Percentiles rank a stretch among this genome's conserved stretches.
phyloP scores from a whole-genome alignment of 2,888 invertebrate species.

The Aporophyla lueneburgensis region DNA sequence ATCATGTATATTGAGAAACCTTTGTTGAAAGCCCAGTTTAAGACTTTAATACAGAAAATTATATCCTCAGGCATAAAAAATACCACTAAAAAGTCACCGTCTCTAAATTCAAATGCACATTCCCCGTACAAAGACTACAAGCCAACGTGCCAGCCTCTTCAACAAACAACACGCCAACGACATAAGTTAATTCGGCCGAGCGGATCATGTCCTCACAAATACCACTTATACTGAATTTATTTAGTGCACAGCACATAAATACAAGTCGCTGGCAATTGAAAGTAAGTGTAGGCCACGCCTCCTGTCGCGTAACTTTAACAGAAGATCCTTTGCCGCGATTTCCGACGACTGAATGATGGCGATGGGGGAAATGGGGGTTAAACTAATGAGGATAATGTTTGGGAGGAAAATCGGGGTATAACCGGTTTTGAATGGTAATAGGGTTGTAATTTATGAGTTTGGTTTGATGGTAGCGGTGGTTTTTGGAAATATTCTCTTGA shows the following conservation, averaged over 20 bases:
- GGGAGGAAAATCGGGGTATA: slow-evolving; percentile 62
- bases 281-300: slow-evolving; percentile 81
- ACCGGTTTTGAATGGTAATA: slow-evolving; percentile 58
- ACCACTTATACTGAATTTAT: slow-evolving; percentile 86
- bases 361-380: slow-evolving; percentile 61
- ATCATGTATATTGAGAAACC: not conserved
- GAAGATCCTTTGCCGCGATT: slow-evolving; percentile 72
- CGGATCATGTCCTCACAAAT: slow-evolving; percentile 79
- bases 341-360: slow-evolving; percentile 67
- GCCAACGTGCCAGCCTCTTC: not conserved
- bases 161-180: slow-evolving; percentile 34
- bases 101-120: slow-evolving; percentile 9
- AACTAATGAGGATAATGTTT: slow-evolving; percentile 67
- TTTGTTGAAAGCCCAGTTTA: not conserved
- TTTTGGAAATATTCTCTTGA: not conserved
- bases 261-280: slow-evolving; percentile 79
- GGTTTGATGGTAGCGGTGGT: slow-evolving; percentile 18
- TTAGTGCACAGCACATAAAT: slow-evolving; percentile 84
- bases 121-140: slow-evolving; percentile 11
- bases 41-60: too few species aligned
- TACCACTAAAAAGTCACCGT: not conserved
- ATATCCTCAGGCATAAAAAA: not conserved
- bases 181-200: slow-evolving; percentile 52
- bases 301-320: slow-evolving; percentile 67
- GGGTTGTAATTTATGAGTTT: slow-evolving; percentile 44